Base-by-base conservation (phyloP, 2,113 vertebrate genomes). In the Oenanthe oenanthe region DNA sequence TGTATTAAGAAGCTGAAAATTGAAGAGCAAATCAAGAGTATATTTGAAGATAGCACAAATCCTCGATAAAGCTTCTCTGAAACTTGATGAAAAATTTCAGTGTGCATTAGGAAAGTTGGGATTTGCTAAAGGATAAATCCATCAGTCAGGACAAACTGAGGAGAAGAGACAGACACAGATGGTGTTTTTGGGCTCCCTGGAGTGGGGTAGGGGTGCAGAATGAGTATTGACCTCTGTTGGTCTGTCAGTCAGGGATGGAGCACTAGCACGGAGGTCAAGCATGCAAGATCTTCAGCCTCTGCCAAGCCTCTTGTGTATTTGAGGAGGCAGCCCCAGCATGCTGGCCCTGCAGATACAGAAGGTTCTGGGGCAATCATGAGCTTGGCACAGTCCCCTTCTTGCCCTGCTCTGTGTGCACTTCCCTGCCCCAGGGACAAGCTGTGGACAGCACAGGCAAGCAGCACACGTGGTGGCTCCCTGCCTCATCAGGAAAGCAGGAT, bases 21-120 rank as follows among this genome's bases (percentile, higher is more conserved):
- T 31, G 78, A 92, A 96, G 47, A 94, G 63, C 34, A 91, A 78
- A 89, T 62, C 63, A 87, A 81, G 48, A 95, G 50, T 91, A 15
- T 88, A 87, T 87, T 94, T 94, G 84, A 96, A 97, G 95, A 96
- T 74, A 97, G 88, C 63, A 85, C 79, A 96, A 97, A 96, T 91
- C 94, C 95, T 94, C 0, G 1, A 91, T 92, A 96, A 94, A 85
- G 29, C 73, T 60, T 92, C 75, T 87, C 77, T 92, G 80, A 93
- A 92, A 96, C 74, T 92, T 94, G 89, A 95, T 71, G 88, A 90
- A 91, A 93, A 92, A 85, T 85, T 91, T 92, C 68, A 60, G 85
- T 88, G 81, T 80, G 45, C 57, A 63, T 66, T 81, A 60, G 86
- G 84, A 88, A 94, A 83, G 73, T 56, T 88, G 57, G 85, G 63